Percentiles rank a stretch among this genome's conserved stretches.
Evolutionary conservation across 2,888 invertebrate genomes (phyloP).

Genomic region (Lithophane semibrunnea): DNA sequence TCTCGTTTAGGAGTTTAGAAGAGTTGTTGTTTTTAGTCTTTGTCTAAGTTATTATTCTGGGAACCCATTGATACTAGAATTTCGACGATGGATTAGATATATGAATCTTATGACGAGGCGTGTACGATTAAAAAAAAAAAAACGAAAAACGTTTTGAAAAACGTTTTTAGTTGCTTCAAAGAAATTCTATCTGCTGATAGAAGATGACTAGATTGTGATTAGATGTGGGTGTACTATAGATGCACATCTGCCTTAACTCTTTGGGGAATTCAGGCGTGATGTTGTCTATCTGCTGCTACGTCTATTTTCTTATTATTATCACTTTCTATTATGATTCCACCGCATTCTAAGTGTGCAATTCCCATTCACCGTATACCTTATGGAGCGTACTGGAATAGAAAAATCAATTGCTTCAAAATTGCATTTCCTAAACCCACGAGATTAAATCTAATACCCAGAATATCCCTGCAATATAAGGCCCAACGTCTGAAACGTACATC

Average conservation of each 20-base stretch:
- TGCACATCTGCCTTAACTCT: too few species aligned
- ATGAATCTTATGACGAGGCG: neutral
- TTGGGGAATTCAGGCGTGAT: too few species aligned
- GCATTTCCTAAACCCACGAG: slow-evolving; percentile 36
- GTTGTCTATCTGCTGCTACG: neutral
- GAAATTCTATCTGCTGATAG: neutral
- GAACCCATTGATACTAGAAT: too few species aligned
- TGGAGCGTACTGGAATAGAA: slow-evolving; percentile 12
- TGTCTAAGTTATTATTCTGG: neutral
- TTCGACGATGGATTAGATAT: too few species aligned
- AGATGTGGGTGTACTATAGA: too few species aligned
- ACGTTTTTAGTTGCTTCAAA: too few species aligned
- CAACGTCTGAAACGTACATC: slow-evolving; percentile 26
- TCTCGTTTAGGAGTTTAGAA: slow-evolving; percentile 14
- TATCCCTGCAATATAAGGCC: slow-evolving; percentile 38
- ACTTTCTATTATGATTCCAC: neutral
- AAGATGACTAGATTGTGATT: too few species aligned
- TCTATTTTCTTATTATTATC: neutral
- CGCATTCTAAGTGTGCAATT: slow-evolving; percentile 13
- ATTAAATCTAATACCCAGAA: slow-evolving; percentile 50
- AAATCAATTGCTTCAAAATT: slow-evolving; percentile 46
- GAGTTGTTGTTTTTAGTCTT: slow-evolving; percentile 21
- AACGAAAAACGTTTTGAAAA: too few species aligned
- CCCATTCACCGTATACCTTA: neutral
- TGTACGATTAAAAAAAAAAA: too few species aligned